Base-by-base conservation (phyloP, 2,113 vertebrate species). In the Callionymus lyra region DNA sequence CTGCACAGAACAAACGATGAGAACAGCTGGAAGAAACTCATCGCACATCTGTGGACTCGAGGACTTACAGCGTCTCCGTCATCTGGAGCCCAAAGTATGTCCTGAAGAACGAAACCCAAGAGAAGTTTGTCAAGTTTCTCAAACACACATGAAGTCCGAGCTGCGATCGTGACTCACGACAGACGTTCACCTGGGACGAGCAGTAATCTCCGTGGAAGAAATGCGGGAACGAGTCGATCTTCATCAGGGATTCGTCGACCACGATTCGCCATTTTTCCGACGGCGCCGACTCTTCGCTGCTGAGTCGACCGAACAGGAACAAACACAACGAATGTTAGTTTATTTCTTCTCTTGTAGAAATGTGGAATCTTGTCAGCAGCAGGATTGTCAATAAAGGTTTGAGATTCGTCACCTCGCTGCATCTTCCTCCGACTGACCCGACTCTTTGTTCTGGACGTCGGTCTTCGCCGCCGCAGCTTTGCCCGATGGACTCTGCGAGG, bases 161-260 rank as follows among this genome's bases (percentile, higher is more conserved):
- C n/a, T n/a, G n/a, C n/a, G n/a, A n/a, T n/a, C n/a, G n/a, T n/a
- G n/a, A n/a, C n/a, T n/a, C n/a, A 38, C 37, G 16, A 9, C 15
- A 4, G 27, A 15, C 14, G 37, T 3, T 16, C 31, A 76, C 82
- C 53, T 65, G 78, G 6, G 76, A 57, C 12, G 45, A 49, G 10
- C 82, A 84, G 53, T 84, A 84, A 57, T 82, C 74, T 41, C 77
- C 76, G 14, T 84, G 82, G 38, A 84, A 84, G 57, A 82, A 82
- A 44, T 77, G 59, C 12, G 80, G 77, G 39, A 82, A 74, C 6
- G 80, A 82, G 2, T 67, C 44, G 6, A 81, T 79, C 50, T 50
- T 77, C 56, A 68, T 54, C 33, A 79, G 47, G 2, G 53, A 48
- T 43, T 77, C 63, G 36, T 82, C 80, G 0, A 70, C 53, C 21